Percentiles rank a stretch among this genome's conserved stretches.
These are phyloP conservation scores for Nyctereutes procyonoides DNA, from an alignment of 2,113 vertebrate species.

Conservation along the genomic window DNA sequence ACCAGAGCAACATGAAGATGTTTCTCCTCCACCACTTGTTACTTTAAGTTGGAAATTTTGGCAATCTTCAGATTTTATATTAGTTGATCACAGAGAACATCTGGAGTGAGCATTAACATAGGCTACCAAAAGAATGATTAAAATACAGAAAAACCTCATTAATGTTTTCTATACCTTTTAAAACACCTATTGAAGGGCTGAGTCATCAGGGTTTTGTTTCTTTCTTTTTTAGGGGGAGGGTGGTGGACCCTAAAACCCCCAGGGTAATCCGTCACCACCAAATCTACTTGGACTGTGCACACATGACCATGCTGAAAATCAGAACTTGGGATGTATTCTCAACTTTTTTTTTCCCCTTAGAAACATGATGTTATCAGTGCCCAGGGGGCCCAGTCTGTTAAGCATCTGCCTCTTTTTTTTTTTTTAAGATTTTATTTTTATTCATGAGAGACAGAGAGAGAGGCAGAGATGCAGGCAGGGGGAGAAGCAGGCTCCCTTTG, in stretches of 20 bases:
- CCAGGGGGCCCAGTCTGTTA: not conserved
- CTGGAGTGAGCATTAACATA: not conserved
- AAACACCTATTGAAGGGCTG: not conserved
- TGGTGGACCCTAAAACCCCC: not conserved
- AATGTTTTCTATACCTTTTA: not conserved
- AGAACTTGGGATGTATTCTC: not conserved
- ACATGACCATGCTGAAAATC: not conserved
- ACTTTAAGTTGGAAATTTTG: not conserved
- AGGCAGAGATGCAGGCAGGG: no score
- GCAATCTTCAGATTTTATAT: not conserved
- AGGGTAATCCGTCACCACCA: not conserved
- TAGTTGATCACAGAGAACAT: not conserved
- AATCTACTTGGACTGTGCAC: not conserved
- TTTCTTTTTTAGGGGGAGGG: not conserved
- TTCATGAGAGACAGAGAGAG: no score
- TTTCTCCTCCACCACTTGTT: no score
- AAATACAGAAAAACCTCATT: not conserved
- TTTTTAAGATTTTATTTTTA: no score
- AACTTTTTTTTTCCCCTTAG: not conserved
- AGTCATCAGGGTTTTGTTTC: not conserved
- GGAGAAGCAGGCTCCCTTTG: no score
- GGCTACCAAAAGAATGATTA: not conserved
- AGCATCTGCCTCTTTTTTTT: not conserved
- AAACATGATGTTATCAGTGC: not conserved
- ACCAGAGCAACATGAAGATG: not conserved